phyloP scores from a whole-genome alignment of 2,797 vertebrate genomes.

The Artibeus lituratus region DNA sequence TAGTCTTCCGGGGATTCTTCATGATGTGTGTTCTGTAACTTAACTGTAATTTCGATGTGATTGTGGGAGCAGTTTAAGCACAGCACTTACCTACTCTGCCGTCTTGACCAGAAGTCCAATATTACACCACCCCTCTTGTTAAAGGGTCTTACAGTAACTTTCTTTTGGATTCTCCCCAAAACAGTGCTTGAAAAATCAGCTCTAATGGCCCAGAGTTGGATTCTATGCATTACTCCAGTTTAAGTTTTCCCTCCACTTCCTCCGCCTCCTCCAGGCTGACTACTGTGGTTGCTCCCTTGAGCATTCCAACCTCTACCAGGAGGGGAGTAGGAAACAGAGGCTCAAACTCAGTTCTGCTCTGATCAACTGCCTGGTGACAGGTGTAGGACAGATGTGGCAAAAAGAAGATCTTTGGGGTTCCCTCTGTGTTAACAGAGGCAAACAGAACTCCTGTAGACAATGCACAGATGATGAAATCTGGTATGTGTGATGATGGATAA shows the following conservation, averaged over 20 bases:
- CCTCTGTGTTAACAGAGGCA: not conserved
- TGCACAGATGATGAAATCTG: not conserved
- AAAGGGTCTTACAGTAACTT: not conserved
- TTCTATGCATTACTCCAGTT: not conserved
- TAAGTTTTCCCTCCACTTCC: not conserved
- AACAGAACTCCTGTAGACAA: slow-evolving; percentile 15
- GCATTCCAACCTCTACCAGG: not conserved
- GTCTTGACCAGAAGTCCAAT: not conserved
- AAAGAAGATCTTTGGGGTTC: not conserved
- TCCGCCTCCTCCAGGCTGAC: not conserved
- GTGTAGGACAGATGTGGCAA: not conserved
- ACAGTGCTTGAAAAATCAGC: not conserved
- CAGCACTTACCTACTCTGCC: not conserved
- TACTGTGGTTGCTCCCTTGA: not conserved
- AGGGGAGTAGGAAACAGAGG: not conserved
- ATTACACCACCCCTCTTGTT: not conserved
- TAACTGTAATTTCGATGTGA: not conserved
- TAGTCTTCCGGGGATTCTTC: not conserved
- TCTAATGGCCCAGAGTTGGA: not conserved
- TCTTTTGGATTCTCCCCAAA: not conserved
- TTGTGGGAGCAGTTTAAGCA: not conserved
- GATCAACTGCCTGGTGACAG: not conserved
- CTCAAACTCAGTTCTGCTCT: not conserved
- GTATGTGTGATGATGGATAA: slow-evolving; percentile 28
- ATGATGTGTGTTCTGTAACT: not conserved